phyloP scores from a whole-genome alignment of 2,113 vertebrate species.

The Ovibos moschatus region DNA sequence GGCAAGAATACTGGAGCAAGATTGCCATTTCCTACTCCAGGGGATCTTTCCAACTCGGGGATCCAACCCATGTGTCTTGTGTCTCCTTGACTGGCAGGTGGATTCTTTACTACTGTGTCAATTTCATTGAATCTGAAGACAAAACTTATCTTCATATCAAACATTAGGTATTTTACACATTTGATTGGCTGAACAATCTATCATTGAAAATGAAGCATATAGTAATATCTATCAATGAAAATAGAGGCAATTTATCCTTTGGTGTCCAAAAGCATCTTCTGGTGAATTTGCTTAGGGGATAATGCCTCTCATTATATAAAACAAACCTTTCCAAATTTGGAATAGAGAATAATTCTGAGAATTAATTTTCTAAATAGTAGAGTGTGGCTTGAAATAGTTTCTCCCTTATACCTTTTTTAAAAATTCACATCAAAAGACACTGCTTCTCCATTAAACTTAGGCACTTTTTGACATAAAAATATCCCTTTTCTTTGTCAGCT shows the following conservation, averaged over 20 bases:
- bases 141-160: not conserved
- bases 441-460: not conserved
- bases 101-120: not conserved
- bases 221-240: not conserved
- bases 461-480: not conserved
- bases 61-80: not conserved
- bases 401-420: not conserved
- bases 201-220: not conserved
- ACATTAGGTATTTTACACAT: not conserved
- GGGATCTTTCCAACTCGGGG: not conserved
- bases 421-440: conserved; percentile 13
- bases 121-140: not conserved
- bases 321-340: not conserved
- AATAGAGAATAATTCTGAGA: not conserved
- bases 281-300: not conserved
- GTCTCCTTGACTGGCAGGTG: not conserved
- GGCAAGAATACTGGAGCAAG: not conserved
- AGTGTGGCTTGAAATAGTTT: not conserved
- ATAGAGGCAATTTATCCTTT: not conserved
- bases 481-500: not conserved
- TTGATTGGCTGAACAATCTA: not conserved
- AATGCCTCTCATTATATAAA: not conserved
- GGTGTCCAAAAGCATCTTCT: not conserved
- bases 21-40: not conserved
- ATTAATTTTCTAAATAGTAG: conserved; percentile 12